Evolutionary conservation across 2,113 vertebrate species (phyloP).

Genomic region (Chaenogobius annularis): DNA sequence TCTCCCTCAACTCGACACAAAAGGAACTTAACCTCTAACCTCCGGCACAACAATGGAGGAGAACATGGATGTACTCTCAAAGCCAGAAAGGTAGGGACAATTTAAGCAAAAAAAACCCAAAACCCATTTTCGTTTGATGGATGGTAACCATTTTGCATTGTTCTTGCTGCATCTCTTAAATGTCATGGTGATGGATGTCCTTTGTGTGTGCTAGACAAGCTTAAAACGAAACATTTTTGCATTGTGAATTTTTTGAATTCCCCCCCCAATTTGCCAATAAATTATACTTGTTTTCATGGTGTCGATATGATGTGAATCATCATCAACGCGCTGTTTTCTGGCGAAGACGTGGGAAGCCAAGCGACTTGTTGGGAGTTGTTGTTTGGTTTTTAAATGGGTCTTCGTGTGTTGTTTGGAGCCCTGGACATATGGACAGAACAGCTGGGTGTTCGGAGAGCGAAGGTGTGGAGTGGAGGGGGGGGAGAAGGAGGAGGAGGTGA

Average conservation of each 20-base stretch:
- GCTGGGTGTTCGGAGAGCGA: constrained; percentile 38
- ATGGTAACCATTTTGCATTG: constrained; percentile 39
- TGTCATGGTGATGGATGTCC: constrained; percentile 5
- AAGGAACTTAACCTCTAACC: constrained; percentile 41
- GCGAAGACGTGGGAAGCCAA: background rate
- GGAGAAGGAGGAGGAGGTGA: background rate
- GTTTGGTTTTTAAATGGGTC: background rate
- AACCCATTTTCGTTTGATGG: constrained; percentile 28
- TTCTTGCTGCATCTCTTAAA: constrained; percentile 36
- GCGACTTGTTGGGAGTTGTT: background rate
- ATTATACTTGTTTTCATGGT: background rate
- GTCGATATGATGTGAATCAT: background rate
- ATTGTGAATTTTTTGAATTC: background rate
- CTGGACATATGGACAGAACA: constrained; percentile 56
- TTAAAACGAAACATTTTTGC: background rate
- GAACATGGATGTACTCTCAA: constrained; percentile 70
- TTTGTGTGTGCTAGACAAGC: background rate
- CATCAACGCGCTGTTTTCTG: background rate
- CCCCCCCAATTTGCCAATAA: background rate
- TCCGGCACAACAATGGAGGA: constrained; percentile 64
- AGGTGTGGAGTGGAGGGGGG: constrained; percentile 50
- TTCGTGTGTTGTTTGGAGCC: constrained; percentile 54
- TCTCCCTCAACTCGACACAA: constrained; percentile 51
- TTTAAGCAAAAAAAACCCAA: background rate
- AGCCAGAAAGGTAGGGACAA: constrained; percentile 67